phyloP scores from a whole-genome alignment of 2,113 vertebrate species.

The Greenwoodochromis staneri region DNA sequence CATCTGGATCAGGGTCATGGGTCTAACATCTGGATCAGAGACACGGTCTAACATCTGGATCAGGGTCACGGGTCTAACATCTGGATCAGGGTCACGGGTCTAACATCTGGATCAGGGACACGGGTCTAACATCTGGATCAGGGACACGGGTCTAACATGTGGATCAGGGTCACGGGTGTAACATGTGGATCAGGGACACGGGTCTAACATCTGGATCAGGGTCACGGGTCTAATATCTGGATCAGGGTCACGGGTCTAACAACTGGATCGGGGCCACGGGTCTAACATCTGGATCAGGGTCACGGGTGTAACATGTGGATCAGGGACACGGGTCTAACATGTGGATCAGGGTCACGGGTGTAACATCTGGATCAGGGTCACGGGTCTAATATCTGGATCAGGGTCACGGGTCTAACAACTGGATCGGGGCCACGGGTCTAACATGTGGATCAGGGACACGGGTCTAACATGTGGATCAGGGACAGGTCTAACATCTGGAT shows the following conservation, averaged over 20 bases:
- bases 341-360: accelerated
- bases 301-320: accelerated
- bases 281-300: accelerated
- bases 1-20: accelerated
- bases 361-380: accelerated
- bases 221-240: accelerated
- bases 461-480: not conserved
- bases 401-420: accelerated
- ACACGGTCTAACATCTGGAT: accelerated
- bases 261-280: accelerated
- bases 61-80: accelerated
- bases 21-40: accelerated
- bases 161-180: accelerated
- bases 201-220: accelerated
- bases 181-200: accelerated
- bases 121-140: accelerated
- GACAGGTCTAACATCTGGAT: accelerated
- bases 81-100: accelerated
- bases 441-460: accelerated
- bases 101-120: accelerated
- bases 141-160: not conserved
- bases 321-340: accelerated
- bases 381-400: accelerated
- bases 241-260: accelerated
- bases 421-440: accelerated